Base-by-base conservation (phyloP, 2,113 vertebrate species). In the Plecotus auritus region DNA sequence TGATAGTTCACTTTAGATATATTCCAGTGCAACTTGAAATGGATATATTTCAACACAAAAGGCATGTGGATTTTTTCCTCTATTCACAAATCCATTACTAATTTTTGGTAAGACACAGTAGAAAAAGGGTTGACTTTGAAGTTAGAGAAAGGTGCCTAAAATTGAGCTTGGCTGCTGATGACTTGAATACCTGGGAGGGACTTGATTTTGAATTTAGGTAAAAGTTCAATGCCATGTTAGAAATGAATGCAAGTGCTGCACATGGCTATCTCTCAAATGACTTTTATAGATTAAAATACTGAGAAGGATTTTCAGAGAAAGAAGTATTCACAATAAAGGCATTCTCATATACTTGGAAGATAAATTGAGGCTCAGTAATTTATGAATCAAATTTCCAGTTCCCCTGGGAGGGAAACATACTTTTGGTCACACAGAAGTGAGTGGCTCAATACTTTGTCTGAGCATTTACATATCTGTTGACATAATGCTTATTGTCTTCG, bases 221-320 rank as follows among this genome's bases (percentile, higher is more conserved):
- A 7, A 91, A 73, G 30, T 40, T 54, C 51, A 70, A 7, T 40
- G 23, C 32, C 16, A 49, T 12, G 22, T 86, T 82, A 78, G 54
- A 91, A 82, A 67, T 10, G 3, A 78, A 6, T 17, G 49, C 1
- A 49, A 14, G 2, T 17, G 13, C 12, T 18, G 0, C 45, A 47
- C 1, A 2, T 54, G 10, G 4, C 22, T 84, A 10, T 23, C 76
- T 85, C 14, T 70, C 54, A 92, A 26, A 49, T 37, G 7, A 82
- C 69, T 64, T 70, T 4, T 8, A n/a, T 16, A 49, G 64, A 78
- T 56, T 28, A 10, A 42, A 89, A 67, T 28, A 40, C 23, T 59
- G 45, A 88, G 30, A 74, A 86, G 45, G 9, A 26, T 64, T 96
- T 95, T 70, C 23, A 56, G 73, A 49, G 78, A 72, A 85, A 59